A percentile compares a stretch with the other conserved stretches of the same genome.
phyloP scores from a whole-genome alignment of 2,113 vertebrate genomes.

The Elephas maximus region DNA sequence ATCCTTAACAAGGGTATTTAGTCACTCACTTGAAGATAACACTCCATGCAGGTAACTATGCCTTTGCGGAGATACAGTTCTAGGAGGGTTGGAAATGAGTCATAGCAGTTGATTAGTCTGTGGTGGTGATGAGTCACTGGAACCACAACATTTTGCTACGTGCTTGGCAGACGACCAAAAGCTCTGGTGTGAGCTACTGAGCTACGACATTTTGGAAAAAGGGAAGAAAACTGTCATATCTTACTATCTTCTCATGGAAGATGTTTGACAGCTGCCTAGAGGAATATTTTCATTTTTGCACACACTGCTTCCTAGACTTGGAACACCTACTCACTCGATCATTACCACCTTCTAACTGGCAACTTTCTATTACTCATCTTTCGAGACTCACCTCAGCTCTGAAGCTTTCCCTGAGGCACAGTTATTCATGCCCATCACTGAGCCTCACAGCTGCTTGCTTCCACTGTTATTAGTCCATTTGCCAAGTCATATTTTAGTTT shows the following conservation, averaged over 20 bases:
- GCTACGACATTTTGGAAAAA: constrained; percentile 73
- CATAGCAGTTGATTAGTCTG: constrained; percentile 39
- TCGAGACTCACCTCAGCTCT: not conserved
- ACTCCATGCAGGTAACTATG: not conserved
- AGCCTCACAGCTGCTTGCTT: not conserved
- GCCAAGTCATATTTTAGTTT: not conserved
- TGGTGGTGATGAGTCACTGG: constrained; percentile 61
- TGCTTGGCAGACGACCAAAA: constrained; percentile 53
- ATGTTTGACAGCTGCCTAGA: not conserved
- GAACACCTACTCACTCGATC: not conserved
- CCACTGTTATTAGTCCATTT: not conserved
- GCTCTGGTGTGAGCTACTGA: constrained; percentile 41
- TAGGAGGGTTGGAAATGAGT: constrained; percentile 43
- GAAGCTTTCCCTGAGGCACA: not conserved
- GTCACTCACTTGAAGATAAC: not conserved
- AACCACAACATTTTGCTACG: constrained; percentile 49
- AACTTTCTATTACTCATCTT: constrained; percentile 17
- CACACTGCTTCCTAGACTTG: not conserved
- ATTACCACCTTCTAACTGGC: not conserved
- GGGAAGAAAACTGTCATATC: constrained; percentile 39
- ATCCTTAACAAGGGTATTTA: not conserved
- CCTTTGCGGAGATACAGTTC: not conserved
- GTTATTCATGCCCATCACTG: not conserved
- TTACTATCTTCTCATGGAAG: not conserved
- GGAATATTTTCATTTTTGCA: constrained; percentile 49